Evolutionary conservation across 2,797 vertebrate species (phyloP).

Genomic region (Rhyacichthys aspro): DNA sequence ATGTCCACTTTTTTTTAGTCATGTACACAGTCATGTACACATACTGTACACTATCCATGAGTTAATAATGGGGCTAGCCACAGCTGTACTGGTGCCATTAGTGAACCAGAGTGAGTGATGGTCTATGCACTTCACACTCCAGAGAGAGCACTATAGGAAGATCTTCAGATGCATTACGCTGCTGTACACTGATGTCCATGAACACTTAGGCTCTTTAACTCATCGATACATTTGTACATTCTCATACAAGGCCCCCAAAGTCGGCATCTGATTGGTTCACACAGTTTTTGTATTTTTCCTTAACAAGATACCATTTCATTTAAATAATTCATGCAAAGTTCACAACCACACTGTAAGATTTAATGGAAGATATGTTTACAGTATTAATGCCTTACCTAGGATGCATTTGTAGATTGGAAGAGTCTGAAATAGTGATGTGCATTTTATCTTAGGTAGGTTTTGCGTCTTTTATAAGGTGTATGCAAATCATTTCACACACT

Average conservation of each 20-base stretch:
- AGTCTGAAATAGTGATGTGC: too few species aligned
- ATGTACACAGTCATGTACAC: constrained; percentile 1
- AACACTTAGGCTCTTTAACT: constrained; percentile 33
- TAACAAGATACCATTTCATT: too few species aligned
- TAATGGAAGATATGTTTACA: too few species aligned
- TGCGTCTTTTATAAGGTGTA: too few species aligned
- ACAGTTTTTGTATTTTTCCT: neutral
- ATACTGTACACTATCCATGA: neutral
- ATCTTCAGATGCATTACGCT: constrained; percentile 42
- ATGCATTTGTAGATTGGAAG: too few species aligned
- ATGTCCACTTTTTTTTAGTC: neutral
- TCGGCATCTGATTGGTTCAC: neutral
- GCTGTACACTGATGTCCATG: constrained; percentile 10
- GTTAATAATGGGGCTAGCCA: constrained; percentile 18
- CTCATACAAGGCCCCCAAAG: neutral
- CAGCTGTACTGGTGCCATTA: constrained; percentile 22
- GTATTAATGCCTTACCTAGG: too few species aligned
- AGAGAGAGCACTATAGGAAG: constrained; percentile 34
- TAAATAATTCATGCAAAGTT: too few species aligned
- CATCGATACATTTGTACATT: constrained; percentile 11
- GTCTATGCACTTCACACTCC: constrained; percentile 23
- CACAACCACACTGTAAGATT: too few species aligned
- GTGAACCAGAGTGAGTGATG: constrained; percentile 27
- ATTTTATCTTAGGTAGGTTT: too few species aligned
- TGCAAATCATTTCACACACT: too few species aligned